These are phyloP conservation scores for Argyrosomus japonicus DNA, from an alignment of 2,113 vertebrate species.

Conservation along the genomic window DNA sequence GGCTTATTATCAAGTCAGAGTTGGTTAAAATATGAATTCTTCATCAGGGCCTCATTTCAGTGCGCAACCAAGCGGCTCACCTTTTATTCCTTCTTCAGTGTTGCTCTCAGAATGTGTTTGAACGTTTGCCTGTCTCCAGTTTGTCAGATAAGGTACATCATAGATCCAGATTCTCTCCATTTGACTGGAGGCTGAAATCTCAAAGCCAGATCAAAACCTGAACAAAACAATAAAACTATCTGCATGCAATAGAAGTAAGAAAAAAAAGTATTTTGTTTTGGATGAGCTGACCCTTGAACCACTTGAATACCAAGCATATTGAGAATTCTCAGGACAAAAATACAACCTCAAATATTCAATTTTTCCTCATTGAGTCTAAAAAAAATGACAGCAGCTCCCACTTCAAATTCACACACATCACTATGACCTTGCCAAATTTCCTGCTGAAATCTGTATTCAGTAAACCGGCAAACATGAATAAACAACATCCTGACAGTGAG, in stretches of 20 bases:
- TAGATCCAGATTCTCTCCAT: background rate
- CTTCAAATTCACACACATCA: background rate
- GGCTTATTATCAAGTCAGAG: background rate
- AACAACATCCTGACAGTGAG: slow-evolving; percentile 10
- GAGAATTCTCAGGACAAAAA: background rate
- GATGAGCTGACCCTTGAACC: background rate
- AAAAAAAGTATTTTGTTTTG: background rate
- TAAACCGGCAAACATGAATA: slow-evolving; percentile 16
- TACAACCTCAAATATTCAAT: background rate
- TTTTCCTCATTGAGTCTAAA: background rate
- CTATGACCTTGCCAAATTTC: slow-evolving; percentile 18
- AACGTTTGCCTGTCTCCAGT: background rate
- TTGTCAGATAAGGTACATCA: background rate
- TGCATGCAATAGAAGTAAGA: background rate
- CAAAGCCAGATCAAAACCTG: background rate
- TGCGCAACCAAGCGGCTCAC: background rate
- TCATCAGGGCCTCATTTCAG: background rate
- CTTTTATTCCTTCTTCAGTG: background rate
- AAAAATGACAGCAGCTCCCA: slow-evolving; percentile 1
- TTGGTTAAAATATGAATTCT: background rate
- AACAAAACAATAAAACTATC: background rate
- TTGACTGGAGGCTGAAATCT: background rate
- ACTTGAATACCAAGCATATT: background rate
- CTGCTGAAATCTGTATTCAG: slow-evolving; percentile 15
- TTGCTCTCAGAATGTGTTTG: background rate